Base-by-base conservation (phyloP, 2,113 vertebrate genomes). In the Ahaetulla prasina region DNA sequence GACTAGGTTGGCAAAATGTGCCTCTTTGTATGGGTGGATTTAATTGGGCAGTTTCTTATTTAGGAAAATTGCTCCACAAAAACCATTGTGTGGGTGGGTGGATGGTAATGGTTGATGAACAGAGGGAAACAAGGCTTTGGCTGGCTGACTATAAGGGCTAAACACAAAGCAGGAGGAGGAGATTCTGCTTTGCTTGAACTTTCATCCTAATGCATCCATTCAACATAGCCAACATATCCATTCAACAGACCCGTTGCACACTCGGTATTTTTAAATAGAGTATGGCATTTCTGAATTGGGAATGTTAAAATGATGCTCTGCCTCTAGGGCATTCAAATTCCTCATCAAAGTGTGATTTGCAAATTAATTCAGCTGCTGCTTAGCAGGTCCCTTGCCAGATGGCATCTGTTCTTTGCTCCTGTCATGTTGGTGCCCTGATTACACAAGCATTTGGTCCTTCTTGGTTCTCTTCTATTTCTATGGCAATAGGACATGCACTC, bases 1-100 rank as follows among this genome's bases (percentile, higher is more conserved):
- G 91, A 95, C 95, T 96, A 16, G 2, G 80, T 96, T 95, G 89
- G 39, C 96, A 91, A 93, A 95, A 93, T 63, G 92, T 86, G 91
- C 6, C 35, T 91, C 90, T 94, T 95, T 94, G 89, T 91, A 92
- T 80, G 87, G 85, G 88, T 93, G 89, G 86, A 57, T 93, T 95
- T 96, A 93, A 95, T 90, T 85, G 53, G 93, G 91, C 91, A 94
- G 1, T 94, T 96, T 93, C 43, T 90, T 93, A 47, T 91, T 93
- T 90, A 92, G 94, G 91, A 93, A 91, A 54, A 88, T 85, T 90
- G 50, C 92, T 95, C 39, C 93, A 85, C 88, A 43, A 50, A 94
- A 95, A 87, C 91, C 91, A 90, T 2, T 23, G 43, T 1, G 43
- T 92, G 89, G 8, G 89, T 57, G 55, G 54, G 3, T 60, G 68